phyloP scores from a whole-genome alignment of 1,140 invertebrate species.

The Papilio polytes region DNA sequence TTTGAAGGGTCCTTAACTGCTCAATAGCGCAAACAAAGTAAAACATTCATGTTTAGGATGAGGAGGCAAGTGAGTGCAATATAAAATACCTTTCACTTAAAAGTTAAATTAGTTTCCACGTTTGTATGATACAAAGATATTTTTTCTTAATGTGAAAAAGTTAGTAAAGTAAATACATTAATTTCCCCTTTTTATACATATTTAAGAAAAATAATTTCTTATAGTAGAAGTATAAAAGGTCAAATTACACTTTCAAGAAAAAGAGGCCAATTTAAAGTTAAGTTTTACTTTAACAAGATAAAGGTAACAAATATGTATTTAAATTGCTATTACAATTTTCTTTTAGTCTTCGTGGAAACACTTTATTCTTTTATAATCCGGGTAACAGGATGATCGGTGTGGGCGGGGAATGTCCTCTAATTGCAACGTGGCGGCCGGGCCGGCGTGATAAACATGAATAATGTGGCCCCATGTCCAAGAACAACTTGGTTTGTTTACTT shows the following conservation, averaged over 20 bases:
- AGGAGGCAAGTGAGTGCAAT: neutral
- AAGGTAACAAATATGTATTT: neutral
- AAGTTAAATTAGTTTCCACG: neutral
- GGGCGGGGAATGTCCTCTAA: slow-evolving; percentile 66
- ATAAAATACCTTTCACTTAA: slow-evolving; percentile 7
- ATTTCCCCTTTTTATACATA: no score
- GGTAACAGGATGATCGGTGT: slow-evolving; percentile 28
- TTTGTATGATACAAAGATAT: neutral
- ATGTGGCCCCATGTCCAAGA: slow-evolving; percentile 76
- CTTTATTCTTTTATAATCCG: slow-evolving; percentile 24
- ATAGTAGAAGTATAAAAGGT: no score
- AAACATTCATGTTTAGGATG: slow-evolving; percentile 18
- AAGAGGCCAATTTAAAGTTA: no score
- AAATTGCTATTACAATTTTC: neutral
- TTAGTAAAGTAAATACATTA: no score
- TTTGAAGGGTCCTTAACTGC: slow-evolving; percentile 27
- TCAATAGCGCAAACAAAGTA: slow-evolving; percentile 37
- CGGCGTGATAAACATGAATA: slow-evolving; percentile 78
- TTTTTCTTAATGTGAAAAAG: neutral
- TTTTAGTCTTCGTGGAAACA: slow-evolving; percentile 30
- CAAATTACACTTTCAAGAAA: no score
- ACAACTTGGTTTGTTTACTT: slow-evolving; percentile 79
- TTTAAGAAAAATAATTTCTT: neutral
- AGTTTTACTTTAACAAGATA: neutral
- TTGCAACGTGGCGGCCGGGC: slow-evolving; percentile 65